A percentile compares a stretch with the other conserved stretches of the same genome.
phyloP scores from a whole-genome alignment of 2,113 vertebrate species.

The Apaloderma vittatum region DNA sequence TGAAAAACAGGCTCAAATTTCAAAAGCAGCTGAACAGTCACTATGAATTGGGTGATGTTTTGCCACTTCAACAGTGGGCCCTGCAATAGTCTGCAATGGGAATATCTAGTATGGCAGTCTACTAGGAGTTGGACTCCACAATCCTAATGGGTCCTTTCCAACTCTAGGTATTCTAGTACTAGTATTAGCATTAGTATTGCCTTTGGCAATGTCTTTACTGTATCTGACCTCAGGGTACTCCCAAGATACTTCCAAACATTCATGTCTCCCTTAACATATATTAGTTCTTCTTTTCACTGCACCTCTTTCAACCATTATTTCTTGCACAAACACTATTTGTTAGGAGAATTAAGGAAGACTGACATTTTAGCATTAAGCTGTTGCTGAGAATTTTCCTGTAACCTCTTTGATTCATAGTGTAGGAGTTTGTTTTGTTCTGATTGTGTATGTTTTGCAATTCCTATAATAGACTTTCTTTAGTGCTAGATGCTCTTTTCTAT shows the following conservation, averaged over 20 bases:
- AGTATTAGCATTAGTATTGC: neutral
- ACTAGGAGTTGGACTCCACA: neutral
- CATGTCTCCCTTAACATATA: neutral
- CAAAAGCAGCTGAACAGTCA: neutral
- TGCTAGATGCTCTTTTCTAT: neutral
- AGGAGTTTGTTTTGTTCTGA: neutral
- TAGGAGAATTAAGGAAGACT: neutral
- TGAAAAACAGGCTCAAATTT: neutral
- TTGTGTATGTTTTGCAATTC: neutral
- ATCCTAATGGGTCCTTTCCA: neutral
- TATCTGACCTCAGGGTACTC: neutral
- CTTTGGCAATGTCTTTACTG: neutral
- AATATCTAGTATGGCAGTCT: neutral
- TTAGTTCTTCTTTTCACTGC: neutral
- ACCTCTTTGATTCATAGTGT: neutral
- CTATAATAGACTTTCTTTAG: neutral
- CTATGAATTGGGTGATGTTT: neutral
- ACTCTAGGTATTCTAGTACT: neutral
- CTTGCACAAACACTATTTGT: neutral
- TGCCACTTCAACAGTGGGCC: neutral
- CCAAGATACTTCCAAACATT: neutral
- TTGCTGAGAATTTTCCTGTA: neutral
- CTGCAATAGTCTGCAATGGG: neutral
- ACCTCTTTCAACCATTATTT: neutral
- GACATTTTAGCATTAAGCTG: neutral